These are phyloP conservation scores for Ctenochaetus hawaiiensis DNA, from an alignment of 2,797 vertebrate species.

Conservation along the genomic window DNA sequence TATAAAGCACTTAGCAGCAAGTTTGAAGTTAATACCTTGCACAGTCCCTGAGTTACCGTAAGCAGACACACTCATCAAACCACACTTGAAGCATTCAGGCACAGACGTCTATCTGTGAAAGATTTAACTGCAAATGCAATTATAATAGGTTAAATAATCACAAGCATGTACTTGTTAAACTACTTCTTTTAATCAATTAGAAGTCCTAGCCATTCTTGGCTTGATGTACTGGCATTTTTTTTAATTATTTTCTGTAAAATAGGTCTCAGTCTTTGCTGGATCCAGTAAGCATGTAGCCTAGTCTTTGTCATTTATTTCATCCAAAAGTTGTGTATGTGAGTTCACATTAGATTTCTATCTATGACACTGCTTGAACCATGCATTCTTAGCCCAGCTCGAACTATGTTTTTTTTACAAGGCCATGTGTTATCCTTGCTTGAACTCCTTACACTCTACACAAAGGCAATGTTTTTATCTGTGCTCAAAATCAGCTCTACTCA, in stretches of 20 bases:
- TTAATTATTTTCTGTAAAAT: not conserved
- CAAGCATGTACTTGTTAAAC: too few species aligned
- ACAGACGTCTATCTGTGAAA: too few species aligned
- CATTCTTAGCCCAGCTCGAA: conserved; percentile 39
- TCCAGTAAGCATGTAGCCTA: too few species aligned
- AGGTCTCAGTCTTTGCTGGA: not conserved
- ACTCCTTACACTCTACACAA: conserved; percentile 55
- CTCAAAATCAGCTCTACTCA: conserved; percentile 48
- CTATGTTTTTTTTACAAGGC: conserved; percentile 42
- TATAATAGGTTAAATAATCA: too few species aligned
- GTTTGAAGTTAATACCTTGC: too few species aligned
- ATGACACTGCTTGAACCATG: not conserved
- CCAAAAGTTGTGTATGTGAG: not conserved
- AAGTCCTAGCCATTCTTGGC: not conserved
- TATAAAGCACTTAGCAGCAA: too few species aligned
- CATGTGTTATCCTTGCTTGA: conserved; percentile 47
- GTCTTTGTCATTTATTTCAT: not conserved
- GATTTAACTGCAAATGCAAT: too few species aligned
- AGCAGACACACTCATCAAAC: too few species aligned
- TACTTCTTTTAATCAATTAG: too few species aligned
- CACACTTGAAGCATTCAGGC: too few species aligned
- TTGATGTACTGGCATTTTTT: not conserved
- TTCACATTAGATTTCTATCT: not conserved
- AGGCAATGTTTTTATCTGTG: conserved; percentile 56
- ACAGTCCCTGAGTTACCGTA: too few species aligned